Percentiles rank a stretch among this genome's conserved stretches.
Evolutionary conservation across 64 coral and sea anemone species (phyloP).

Genomic region (Montipora cactus): DNA sequence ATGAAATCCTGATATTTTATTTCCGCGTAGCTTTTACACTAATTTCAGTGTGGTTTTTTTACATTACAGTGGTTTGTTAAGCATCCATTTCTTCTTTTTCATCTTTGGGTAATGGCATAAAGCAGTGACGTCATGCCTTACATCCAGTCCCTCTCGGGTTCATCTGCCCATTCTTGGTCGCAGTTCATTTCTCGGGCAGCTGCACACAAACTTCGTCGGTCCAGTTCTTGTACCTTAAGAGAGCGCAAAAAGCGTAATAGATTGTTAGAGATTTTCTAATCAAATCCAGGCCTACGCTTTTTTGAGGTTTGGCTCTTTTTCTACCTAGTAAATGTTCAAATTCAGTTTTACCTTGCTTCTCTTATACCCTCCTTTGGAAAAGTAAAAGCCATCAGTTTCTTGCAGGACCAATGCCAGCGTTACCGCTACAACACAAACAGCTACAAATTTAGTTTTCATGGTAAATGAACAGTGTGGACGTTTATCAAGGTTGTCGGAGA

Average conservation of each 20-base stretch:
- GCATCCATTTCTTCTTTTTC: no score
- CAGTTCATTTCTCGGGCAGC: neutral
- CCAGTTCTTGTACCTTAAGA: no score
- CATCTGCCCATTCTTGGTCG: neutral
- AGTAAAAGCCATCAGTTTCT: neutral
- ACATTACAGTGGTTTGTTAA: no score
- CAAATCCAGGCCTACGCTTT: no score
- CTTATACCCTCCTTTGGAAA: neutral
- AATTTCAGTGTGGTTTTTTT: no score
- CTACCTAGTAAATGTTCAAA: no score
- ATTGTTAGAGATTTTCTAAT: no score
- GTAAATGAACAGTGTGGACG: neutral
- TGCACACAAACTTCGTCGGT: neutral
- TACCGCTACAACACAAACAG: neutral
- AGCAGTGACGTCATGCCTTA: neutral
- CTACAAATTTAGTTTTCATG: neutral
- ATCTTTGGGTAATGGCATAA: neutral
- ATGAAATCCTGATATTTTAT: no score
- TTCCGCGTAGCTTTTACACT: no score
- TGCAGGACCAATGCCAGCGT: neutral
- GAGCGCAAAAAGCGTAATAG: no score
- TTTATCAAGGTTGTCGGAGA: neutral
- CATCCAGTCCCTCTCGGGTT: neutral
- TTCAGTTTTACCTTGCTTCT: neutral
- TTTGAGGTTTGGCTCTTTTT: no score